Base-by-base conservation (phyloP, 1,140 invertebrate species). In the Calephelis nemesis region DNA sequence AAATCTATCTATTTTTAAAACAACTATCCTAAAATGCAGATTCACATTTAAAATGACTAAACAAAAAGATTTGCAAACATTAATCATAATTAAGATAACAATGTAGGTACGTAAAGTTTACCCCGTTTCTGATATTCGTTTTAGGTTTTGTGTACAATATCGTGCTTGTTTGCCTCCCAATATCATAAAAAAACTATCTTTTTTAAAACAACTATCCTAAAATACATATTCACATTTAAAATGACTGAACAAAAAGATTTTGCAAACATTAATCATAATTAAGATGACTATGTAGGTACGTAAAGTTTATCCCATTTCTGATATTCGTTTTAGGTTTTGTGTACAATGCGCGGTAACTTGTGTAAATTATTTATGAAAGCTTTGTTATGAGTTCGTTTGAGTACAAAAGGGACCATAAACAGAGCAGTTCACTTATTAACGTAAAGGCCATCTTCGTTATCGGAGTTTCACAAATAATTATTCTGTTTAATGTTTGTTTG, bases 301-400 rank as follows among this genome's bases (percentile, higher is more conserved):
- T 54, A 10, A 19, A 54, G 19, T 30, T 15, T 30, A 54, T 54
- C 13, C 8, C 39, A 11, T 3, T 54, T 58, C 30, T 58, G 15
- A 30, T 58, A 58, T 58, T 39, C 52, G 30, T 58, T 58, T 58
- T 58, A 58, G 52, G 52, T 63, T 66, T 40, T 74, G 70, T 71
- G 75, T 72, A 70, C 69, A 65, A 67, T 75, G 67, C 77, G 62
- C 71, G 68, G 75, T 77, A 76, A 75, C 71, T 81, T 71, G 73
- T 72, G 72, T 68, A 65, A 68, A 72, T 75, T 74, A 70, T 76
- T 78, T 80, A 82, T 76, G 75, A 69, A 62, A 64, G 74, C 70
- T 74, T 77, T 76, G 77, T 78, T 81, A 76, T 69, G 70, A 78
- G 74, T 82, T 82, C 82, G 74, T 80, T 82, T 82, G 74, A 75